Base-by-base conservation (phyloP, 1,140 invertebrate species). In the Campoletis sonorensis region DNA sequence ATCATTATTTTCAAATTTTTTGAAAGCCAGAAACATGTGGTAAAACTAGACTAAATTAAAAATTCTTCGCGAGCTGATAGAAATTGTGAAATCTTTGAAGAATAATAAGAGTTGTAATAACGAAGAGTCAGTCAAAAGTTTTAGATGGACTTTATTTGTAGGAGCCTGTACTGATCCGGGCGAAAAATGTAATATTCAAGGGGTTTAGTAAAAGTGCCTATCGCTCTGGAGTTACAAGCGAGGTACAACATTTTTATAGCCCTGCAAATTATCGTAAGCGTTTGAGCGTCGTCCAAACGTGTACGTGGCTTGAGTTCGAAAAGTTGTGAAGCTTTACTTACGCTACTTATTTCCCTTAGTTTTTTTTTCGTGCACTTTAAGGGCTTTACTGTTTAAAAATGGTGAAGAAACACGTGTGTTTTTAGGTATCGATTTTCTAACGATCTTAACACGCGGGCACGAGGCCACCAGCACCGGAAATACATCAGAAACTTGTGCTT, bases 281-380 rank as follows among this genome's bases (percentile, higher is more conserved):
- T 16, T 70, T 70, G 67, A 30, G 27, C 15, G 30, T 70, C 67
- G 67, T 26, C 61, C 61, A 15, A 15, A 7, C 67, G 15, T 70
- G 30, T 70, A 70, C 67, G 67, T 70, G 67, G 67, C 67, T 70
- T 16, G 67, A 27, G 26, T 70, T 70, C 30, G 30, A 70, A 70
- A 70, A 70, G 27, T 30, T 70, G 30, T 10, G 27, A 33, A 70
- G 67, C 67, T n/a, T 33, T 33, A 10, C 1, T 33, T 33, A 30
- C 30, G 5, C 3, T 30, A 68, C 64, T 13, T 68, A 30, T 68
- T 68, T 33, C 27, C 27, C 10, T 1, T 58, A 10, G 11, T 18
- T 33, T 30, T 70, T 10, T 33, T 30, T 70, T 16, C 3, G 10
- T 30, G 40, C 40, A 13, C 1, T 45, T 45, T 5, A 45, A 8